Evolutionary conservation across 2,113 vertebrate genomes (phyloP), one percentile per base, ranked within the genome.

Genomic region (Pagrus major): DNA sequence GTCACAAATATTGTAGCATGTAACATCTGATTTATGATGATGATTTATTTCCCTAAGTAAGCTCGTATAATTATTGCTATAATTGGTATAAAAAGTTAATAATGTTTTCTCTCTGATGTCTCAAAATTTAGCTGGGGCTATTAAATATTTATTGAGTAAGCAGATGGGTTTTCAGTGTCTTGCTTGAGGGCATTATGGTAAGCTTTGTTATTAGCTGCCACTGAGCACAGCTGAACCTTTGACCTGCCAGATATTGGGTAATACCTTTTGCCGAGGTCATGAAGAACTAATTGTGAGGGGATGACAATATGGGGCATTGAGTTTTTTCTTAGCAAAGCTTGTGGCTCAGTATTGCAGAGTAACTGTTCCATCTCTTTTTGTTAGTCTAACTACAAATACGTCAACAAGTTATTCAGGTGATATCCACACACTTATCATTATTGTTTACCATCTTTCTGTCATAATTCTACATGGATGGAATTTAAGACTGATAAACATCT

Each of bases 161-260:
- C 52, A 71, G 65, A 16, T 20, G 37, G 20, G 15, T 61, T 71
- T 60, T 39, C 56, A 44, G 29, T 33, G 35, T 67, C 35, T 77
- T 66, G 56, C 78, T 55, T 9, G 7, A 64, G 56, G 81, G 33
- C 61, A 56, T 42, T 44, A 44, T 74, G 46, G 25, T 35, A 39
- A 25, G 21, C 63, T 74, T 46, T 49, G 41, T 81, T 76, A 68
- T 80, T 72, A 29, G 44, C 51, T 42, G n/a, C 47, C 1, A 7
- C 35, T 81, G 74, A 76, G 20, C 54, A 21, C 35, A 0, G 6
- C 31, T 78, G 58, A 74, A 85, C 85, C 63, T 83, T 78, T 84
- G 78, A 87, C 75, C 44, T 76, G 25, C 37, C 33, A 41, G 9
- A 51, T 66, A 70, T 42, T 21, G 6, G 21, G 29, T 27, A 31